Base-by-base conservation (phyloP, 2,113 vertebrate species). In the Osmerus mordax region DNA sequence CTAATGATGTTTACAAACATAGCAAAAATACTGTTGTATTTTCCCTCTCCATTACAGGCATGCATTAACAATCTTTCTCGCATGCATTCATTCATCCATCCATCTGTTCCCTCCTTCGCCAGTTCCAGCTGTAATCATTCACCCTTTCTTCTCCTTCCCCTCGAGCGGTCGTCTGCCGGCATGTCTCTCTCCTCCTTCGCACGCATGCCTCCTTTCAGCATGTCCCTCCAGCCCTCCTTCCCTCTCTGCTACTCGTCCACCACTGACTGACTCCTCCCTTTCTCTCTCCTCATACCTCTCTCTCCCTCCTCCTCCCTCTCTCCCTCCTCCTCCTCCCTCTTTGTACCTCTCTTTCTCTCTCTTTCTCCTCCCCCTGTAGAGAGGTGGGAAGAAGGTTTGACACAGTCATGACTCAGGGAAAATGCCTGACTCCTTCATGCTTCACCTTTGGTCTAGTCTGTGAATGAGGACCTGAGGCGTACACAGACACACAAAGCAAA, bases 91-190 rank as follows among this genome's bases (percentile, higher is more conserved):
- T 3, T 23, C 56, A 19, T 19, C 2, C 18, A 56, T 56, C 54
- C 54, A 56, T 16, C 54, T 69, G 12, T 66, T 63, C 68, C 76
- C 28, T 65, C 54, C 18, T 3, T 21, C 21, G 21, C 28, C 62
- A 65, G 69, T 66, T 16, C 54, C 14, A 16, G n/a, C 2, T 56
- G 2, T 56, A 64, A 78, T 69, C 80, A 85, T 86, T 88, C 75
- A 87, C 83, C 86, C 77, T 69, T 84, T 53, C 66, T 70, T 79
- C 51, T 85, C 78, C 67, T 79, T 66, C 81, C 69, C 15, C 18
- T 75, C 13, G 85, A 74, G 70, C 67, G 23, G 4, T 68, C 72
- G 41, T 76, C 32, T 12, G 71, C 76, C 74, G 67, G 78, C 73
- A 60, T 72, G 79, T 52, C 29, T 68, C 61, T 72, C 67, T 74